Conservation (phyloP, 2,797 vertebrate genomes). For the Esox lucius region DNA sequence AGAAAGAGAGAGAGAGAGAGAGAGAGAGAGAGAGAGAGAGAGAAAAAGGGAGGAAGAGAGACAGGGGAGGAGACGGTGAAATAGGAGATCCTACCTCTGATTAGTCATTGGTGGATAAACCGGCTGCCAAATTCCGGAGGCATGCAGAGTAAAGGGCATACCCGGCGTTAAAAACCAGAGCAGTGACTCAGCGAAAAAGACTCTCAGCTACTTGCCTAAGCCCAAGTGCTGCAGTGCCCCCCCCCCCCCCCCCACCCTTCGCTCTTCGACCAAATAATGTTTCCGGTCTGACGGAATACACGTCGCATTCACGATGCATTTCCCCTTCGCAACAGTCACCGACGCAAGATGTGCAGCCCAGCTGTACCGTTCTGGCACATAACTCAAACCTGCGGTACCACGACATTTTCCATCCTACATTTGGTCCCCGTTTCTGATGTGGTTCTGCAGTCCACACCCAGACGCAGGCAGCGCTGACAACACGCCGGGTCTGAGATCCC, state of each 20-base stretch:
- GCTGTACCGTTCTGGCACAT: not conserved
- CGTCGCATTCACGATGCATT: not conserved
- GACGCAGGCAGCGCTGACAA: too few relatives aligned
- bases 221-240: not conserved
- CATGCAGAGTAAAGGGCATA: not conserved
- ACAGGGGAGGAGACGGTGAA: constrained; percentile 22
- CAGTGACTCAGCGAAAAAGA: not conserved
- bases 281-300: not conserved
- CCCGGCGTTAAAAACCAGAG: not conserved
- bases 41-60: constrained; percentile 14
- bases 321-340: not conserved
- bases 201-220: not conserved
- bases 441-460: not conserved
- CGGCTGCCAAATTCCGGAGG: constrained; percentile 27
- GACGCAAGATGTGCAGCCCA: not conserved
- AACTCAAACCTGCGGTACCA: too few relatives aligned
- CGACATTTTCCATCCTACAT: too few relatives aligned
- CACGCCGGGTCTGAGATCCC: too few relatives aligned
- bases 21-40: not conserved
- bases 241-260: too few relatives aligned
- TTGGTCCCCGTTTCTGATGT: too few relatives aligned
- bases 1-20: not conserved
- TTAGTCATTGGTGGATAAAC: constrained; percentile 28
- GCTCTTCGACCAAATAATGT: not conserved
- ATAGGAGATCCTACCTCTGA: constrained; percentile 45